Evolutionary conservation across 2,888 invertebrate species (phyloP).

Genomic region (Drosophila pullipes): DNA sequence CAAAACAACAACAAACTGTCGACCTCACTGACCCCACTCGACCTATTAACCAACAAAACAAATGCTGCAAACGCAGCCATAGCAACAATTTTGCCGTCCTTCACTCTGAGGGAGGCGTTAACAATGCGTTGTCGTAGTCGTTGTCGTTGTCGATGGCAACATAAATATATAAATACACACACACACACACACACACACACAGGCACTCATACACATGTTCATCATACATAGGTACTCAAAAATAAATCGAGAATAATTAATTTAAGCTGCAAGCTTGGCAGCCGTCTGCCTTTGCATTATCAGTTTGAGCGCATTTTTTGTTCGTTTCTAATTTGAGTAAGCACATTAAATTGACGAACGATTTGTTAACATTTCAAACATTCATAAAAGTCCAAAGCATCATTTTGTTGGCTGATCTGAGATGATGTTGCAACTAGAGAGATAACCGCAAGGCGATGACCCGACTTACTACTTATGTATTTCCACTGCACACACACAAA

Average conservation of each 20-base stretch:
- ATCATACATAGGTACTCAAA: constrained; percentile 24
- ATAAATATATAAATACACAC: constrained; percentile 3
- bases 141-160: constrained; percentile 22
- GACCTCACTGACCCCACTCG: constrained; percentile 16
- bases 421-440: constrained; percentile 32
- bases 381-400: background rate
- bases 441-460: constrained; percentile 29
- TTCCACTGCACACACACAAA: constrained; percentile 3
- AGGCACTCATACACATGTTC: background rate
- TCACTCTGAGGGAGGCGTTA: constrained; percentile 43
- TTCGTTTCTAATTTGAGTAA: background rate
- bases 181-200: background rate
- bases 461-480: constrained; percentile 9
- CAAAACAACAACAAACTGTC: background rate
- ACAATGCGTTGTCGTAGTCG: constrained; percentile 23
- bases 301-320: constrained; percentile 28
- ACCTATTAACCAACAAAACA: constrained; percentile 10
- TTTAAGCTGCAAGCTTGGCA: constrained; percentile 26
- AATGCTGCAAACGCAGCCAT: constrained; percentile 6
- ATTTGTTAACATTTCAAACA: constrained; percentile 22
- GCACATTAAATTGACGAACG: constrained; percentile 4
- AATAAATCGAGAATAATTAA: constrained; percentile 57
- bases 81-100: constrained; percentile 10
- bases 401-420: constrained; percentile 28
- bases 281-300: constrained; percentile 28